Percentiles rank a stretch among this genome's conserved stretches.
Conservation (phyloP, 2,888 invertebrate species). For the Unio delphinus region DNA sequence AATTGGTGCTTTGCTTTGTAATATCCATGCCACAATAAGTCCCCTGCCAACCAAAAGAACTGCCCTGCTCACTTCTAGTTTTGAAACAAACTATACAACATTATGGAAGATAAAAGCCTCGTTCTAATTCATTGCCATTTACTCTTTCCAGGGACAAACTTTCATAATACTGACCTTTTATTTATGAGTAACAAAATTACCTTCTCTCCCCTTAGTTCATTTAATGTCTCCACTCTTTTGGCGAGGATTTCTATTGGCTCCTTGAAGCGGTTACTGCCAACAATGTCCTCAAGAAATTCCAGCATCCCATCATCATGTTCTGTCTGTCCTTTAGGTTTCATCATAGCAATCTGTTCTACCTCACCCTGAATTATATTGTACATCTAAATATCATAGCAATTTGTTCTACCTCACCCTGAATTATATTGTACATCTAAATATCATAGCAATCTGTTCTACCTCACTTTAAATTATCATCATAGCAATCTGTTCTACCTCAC, state of each 20-base stretch:
- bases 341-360: constrained; percentile 98
- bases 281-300: constrained; percentile 98
- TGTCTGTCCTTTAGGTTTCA: constrained; percentile 92
- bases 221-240: constrained; percentile 77
- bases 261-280: constrained; percentile 82
- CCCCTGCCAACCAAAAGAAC: no score
- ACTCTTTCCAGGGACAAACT: not conserved
- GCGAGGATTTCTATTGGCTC: constrained; percentile 84
- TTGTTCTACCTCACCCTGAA: no score
- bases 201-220: constrained; percentile 68
- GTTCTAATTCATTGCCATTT: not conserved
- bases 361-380: constrained; percentile 81
- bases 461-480: no score
- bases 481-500: no score
- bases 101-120: not conserved
- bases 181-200: constrained; percentile 24
- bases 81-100: no score
- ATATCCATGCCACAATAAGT: no score
- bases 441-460: no score
- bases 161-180: not conserved
- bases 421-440: no score
- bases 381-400: no score
- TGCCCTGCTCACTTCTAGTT: no score
- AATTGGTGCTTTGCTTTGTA: no score
- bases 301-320: constrained; percentile 96